phyloP scores from a whole-genome alignment of 2,113 vertebrate species.

The Peucedramus taeniatus region DNA sequence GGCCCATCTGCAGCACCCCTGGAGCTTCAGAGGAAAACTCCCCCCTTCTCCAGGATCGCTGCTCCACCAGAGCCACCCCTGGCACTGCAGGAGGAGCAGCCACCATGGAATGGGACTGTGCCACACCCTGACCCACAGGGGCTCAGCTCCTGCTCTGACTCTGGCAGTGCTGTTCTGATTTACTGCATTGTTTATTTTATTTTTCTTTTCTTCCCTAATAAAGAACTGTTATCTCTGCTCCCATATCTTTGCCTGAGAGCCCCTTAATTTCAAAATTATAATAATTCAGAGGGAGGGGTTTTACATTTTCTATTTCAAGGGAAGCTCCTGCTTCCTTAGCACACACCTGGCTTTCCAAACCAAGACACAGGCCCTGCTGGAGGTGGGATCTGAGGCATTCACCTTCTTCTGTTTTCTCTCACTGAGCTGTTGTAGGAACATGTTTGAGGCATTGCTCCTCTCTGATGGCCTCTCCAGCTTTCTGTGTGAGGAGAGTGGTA shows the following conservation, averaged over 20 bases:
- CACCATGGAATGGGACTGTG: background rate
- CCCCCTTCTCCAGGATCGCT: background rate
- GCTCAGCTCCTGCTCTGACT: fast-evolving
- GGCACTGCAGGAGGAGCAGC: background rate
- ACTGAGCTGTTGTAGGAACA: background rate
- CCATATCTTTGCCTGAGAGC: background rate
- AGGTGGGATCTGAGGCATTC: background rate
- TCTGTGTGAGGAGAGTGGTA: background rate
- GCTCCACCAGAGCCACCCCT: background rate
- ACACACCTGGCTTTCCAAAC: background rate
- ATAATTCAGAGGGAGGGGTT: background rate
- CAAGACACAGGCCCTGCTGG: background rate
- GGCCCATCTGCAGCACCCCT: background rate
- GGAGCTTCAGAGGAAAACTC: background rate
- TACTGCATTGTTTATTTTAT: background rate
- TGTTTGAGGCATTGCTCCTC: background rate
- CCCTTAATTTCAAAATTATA: background rate
- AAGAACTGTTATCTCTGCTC: background rate
- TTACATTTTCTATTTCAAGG: background rate
- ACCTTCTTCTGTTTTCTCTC: background rate
- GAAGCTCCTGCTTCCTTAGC: background rate
- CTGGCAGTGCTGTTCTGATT: too few species aligned
- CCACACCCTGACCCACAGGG: too few species aligned
- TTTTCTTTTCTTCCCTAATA: background rate
- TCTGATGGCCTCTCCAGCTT: background rate